A percentile compares a stretch with the other conserved stretches of the same genome.
Conservation (phyloP, 2,113 vertebrate species). For the Galemys pyrenaicus region DNA sequence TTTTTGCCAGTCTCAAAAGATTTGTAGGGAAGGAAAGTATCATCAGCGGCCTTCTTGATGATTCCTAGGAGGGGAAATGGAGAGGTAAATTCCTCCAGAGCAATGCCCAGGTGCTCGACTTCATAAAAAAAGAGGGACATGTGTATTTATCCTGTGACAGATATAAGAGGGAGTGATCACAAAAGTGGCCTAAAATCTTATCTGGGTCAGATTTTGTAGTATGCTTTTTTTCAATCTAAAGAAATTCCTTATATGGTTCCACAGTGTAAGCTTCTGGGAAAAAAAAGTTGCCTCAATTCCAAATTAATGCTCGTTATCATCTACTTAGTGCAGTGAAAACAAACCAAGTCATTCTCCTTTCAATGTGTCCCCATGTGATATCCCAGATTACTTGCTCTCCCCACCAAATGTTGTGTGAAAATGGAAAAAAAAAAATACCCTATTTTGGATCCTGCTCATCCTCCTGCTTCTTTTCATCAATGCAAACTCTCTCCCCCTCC, state of each 20-base stretch:
- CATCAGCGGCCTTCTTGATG: not conserved
- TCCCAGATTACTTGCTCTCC: not conserved
- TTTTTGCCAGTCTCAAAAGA: conserved; percentile 1
- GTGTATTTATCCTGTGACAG: not conserved
- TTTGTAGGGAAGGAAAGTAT: not conserved
- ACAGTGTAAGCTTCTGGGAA: not conserved
- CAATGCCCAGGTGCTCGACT: not conserved
- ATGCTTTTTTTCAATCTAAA: conserved; percentile 51
- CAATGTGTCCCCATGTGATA: accelerated
- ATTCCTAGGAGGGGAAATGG: not conserved
- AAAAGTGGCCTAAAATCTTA: not conserved
- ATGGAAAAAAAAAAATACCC: not conserved
- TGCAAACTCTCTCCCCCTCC: not conserved
- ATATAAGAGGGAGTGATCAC: not conserved
- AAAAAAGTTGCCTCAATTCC: not conserved
- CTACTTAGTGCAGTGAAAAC: conserved; percentile 21
- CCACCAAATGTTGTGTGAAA: conserved; percentile 43
- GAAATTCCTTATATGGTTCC: not conserved
- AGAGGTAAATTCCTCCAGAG: not conserved
- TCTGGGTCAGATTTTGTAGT: conserved; percentile 20
- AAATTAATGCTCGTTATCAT: conserved; percentile 18
- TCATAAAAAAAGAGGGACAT: not conserved
- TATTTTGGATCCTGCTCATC: not conserved
- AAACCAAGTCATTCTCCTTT: not conserved
- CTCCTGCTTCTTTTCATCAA: conserved; percentile 3